Evolutionary conservation across 37 sponge, comb jelly and placozoan species (phyloP).

Genomic region (Eunapius fragilis): DNA sequence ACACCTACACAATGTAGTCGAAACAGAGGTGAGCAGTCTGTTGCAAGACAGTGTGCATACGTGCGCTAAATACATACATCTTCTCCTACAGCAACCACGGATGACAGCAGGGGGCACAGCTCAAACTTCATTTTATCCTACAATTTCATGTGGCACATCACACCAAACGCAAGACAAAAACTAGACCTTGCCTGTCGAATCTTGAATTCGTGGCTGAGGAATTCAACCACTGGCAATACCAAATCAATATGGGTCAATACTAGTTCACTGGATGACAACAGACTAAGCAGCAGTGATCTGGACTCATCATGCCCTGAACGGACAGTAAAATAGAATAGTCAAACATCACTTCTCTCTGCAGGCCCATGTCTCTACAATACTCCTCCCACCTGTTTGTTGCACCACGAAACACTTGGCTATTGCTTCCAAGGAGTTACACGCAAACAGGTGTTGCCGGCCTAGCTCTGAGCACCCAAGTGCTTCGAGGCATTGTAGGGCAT

Average conservation of each 20-base stretch:
- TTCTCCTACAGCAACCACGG: conserved; percentile 1
- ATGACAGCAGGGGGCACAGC: conserved; percentile 16
- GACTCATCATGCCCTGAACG: neutral
- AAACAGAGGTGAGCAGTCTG: neutral
- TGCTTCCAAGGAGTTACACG: conserved; percentile 12
- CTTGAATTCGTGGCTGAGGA: conserved; percentile 39
- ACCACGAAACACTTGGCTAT: conserved; percentile 7
- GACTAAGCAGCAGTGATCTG: conserved; percentile 3
- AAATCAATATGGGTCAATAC: neutral
- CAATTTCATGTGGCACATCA: neutral
- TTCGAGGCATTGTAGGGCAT: conserved; percentile 57
- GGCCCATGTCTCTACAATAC: neutral
- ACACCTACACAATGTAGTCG: neutral
- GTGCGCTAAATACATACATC: neutral
- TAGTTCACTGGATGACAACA: neutral
- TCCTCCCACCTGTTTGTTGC: neutral
- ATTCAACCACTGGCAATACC: neutral
- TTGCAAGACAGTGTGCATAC: neutral
- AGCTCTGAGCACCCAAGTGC: conserved; percentile 8
- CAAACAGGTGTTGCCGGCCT: conserved; percentile 45
- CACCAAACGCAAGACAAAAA: no score
- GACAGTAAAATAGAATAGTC: neutral
- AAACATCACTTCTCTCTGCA: no score
- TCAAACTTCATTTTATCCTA: conserved; percentile 69
- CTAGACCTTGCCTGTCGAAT: conserved; percentile 21